Base-by-base conservation (phyloP, 2,797 vertebrate genomes). In the Tadarida brasiliensis region DNA sequence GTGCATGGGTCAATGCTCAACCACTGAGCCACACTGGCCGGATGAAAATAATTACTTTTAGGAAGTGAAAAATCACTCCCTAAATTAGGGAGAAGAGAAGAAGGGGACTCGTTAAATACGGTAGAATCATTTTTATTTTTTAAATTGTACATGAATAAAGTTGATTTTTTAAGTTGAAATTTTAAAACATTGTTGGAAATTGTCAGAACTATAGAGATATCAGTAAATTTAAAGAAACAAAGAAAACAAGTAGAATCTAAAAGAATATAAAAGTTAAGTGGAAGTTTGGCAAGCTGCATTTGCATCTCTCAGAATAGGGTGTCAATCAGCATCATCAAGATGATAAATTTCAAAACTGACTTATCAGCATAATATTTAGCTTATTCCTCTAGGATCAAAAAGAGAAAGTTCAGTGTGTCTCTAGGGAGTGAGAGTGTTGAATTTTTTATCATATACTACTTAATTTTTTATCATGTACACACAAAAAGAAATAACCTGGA, bases 171-270 rank as follows among this genome's bases (percentile, higher is more conserved):
- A 73, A 61, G 35, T 49, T 82, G 56, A 94, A 84, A 70, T n/a
- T n/a, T n/a, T 83, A 39, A 61, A 68, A 68, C 7, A n/a, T 65
- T n/a, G 19, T 84, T 86, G 35, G n/a, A 87, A 87, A 89, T n/a
- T 71, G 4, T 76, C 56, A 63, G n/a, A 87, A 82, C 49, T 78
- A 8, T 22, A 67, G 61, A 33, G 30, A 10, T 73, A 65, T 83
- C 51, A 61, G 26, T 59, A 61, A 47, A 92, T 71, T 24, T 84
- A 73, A 39, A 44, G 57, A 82, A 85, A 83, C 44, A 30, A 3
- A 86, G 22, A 28, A 24, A 93, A 76, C 26, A 90, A 74, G 44
- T 61, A 88, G 28, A 92, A 92, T 81, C 68, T 49, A 49, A 90
- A 57, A 81, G 51, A 57, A 84, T 30, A 56, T 94, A 80, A 85